Base-by-base conservation (phyloP, 1,140 invertebrate genomes). In the Drosophila funebris region DNA sequence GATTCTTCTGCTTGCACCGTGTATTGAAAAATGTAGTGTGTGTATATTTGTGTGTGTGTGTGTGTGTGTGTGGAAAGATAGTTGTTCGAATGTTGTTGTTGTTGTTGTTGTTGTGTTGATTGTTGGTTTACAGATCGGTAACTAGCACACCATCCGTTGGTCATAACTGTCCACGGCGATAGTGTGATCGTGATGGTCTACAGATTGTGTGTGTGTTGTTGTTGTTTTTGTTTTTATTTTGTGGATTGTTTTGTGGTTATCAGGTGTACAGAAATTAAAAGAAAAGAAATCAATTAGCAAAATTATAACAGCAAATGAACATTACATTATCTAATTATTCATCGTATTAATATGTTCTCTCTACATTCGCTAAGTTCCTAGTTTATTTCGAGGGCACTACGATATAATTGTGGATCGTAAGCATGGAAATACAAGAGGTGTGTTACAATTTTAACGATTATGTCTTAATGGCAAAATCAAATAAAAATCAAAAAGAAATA, bases 181-280 rank as follows among this genome's bases (percentile, higher is more conserved):
- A 91, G 77, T 89, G 88, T 78, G 90, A 91, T 50, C 90, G 87
- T 75, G 90, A 90, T 78, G 88, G 90, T 83, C 90, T 91, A 90
- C 76, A 67, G 43, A 72, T 78, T 66, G 27, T 54, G 62, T 61
- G 56, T 48, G n/a, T n/a, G n/a, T n/a, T n/a, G n/a, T n/a, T n/a
- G n/a, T n/a, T n/a, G n/a, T n/a, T 33, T 41, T 61, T 57, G 67
- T 22, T 76, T 27, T 57, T 39, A 57, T 43, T 36, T 54, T 37
- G 52, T 66, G 53, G 33, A 63, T 46, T 61, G 20, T 36, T 67
- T 46, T 61, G 20, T 36, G 8, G 56, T 56, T 53, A 53, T 22
- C 50, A 46, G 72, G 78, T 87, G 78, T 81, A 78, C 75, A 85
- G 71, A 85, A 88, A 90, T 84, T 75, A 89, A 90, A 81, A 83